Percentiles rank a stretch among this genome's conserved stretches.
phyloP scores from a whole-genome alignment of 2,888 invertebrate genomes.

The Cyrtodaria siliqua region DNA sequence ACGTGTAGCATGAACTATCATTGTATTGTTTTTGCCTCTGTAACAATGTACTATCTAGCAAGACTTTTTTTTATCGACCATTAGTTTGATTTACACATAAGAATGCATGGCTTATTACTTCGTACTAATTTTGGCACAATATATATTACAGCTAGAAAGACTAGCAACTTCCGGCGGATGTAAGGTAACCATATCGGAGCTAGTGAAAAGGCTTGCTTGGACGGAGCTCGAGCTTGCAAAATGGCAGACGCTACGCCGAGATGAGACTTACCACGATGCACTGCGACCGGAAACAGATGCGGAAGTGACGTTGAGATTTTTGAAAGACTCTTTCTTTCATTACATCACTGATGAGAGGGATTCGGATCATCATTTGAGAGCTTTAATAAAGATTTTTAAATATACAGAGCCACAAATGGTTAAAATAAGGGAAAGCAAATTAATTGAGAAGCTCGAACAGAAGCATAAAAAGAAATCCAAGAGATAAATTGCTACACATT shows the following conservation, averaged over 20 bases:
- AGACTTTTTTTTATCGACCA: too few relatives aligned
- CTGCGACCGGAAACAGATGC: constrained; percentile 79
- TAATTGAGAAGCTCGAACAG: constrained; percentile 45
- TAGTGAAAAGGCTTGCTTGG: constrained; percentile 77
- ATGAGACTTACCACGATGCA: constrained; percentile 78
- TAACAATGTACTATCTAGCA: too few relatives aligned
- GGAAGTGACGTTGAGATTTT: constrained; percentile 78
- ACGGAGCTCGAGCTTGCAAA: constrained; percentile 82
- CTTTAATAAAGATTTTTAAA: constrained; percentile 81
- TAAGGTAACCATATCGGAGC: constrained; percentile 76
- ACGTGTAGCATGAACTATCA: too few relatives aligned
- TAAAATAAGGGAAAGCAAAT: constrained; percentile 70
- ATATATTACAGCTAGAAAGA: constrained; percentile 74
- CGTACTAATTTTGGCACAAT: too few relatives aligned
- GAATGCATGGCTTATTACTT: too few relatives aligned
- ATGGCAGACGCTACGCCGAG: constrained; percentile 80
- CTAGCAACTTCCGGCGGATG: constrained; percentile 65
- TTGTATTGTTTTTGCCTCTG: too few relatives aligned
- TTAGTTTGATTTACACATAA: too few relatives aligned
- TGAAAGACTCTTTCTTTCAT: constrained; percentile 82
- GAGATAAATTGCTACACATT: too few relatives aligned
- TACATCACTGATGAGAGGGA: constrained; percentile 77
- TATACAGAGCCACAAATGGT: constrained; percentile 78
- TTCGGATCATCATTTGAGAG: constrained; percentile 77
- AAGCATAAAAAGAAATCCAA: constrained; percentile 36